These are phyloP conservation scores for Leptinotarsa rubiginosa DNA, from an alignment of 2,888 invertebrate species.

Conservation along the genomic window DNA sequence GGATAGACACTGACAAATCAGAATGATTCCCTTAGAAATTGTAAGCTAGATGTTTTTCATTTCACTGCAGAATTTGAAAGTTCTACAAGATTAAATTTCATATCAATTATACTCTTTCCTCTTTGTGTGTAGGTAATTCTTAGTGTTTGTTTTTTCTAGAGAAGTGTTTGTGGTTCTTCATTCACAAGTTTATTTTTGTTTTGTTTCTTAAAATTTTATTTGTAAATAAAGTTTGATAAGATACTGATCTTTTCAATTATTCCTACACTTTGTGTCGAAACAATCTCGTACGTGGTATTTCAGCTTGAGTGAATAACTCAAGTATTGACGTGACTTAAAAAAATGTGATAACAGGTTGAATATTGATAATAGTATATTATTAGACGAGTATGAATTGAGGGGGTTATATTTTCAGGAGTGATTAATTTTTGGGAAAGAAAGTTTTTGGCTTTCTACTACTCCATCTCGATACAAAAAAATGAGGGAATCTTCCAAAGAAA, in stretches of 20 bases:
- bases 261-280: neutral
- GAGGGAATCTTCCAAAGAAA: too few relatives aligned
- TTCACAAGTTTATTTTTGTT: neutral
- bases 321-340: too few relatives aligned
- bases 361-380: too few relatives aligned
- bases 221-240: slow-evolving; percentile 19
- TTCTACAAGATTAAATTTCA: neutral
- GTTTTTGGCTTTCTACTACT: too few relatives aligned
- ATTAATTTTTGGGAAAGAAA: too few relatives aligned
- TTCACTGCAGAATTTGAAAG: neutral
- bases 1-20: too few relatives aligned
- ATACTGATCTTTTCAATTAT: slow-evolving; percentile 1
- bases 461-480: too few relatives aligned
- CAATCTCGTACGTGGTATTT: slow-evolving; percentile 6
- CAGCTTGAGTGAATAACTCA: too few relatives aligned
- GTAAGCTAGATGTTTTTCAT: neutral
- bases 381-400: too few relatives aligned
- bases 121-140: neutral
- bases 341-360: too few relatives aligned
- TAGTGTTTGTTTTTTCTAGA: neutral
- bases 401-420: too few relatives aligned
- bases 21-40: neutral
- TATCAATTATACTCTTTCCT: neutral
- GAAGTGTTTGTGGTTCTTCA: neutral
- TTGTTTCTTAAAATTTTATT: slow-evolving; percentile 1